phyloP scores from a whole-genome alignment of 2,113 vertebrate species.

The Eptesicus fuscus region DNA sequence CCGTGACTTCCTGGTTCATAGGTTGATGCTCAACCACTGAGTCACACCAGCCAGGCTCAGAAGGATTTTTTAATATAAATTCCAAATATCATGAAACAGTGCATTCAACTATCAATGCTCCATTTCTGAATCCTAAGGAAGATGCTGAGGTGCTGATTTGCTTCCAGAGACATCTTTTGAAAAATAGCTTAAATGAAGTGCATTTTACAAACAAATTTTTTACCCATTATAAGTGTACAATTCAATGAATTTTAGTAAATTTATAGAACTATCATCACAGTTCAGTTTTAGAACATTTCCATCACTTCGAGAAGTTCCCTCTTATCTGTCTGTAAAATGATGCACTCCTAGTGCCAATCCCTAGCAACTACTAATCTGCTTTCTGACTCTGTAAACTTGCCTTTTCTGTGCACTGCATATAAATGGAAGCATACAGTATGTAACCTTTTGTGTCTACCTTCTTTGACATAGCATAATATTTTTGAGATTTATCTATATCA shows the following conservation, averaged over 20 bases:
- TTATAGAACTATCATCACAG: not conserved
- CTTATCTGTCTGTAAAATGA: not conserved
- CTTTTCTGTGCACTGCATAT: not conserved
- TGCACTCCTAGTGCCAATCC: rapidly evolving
- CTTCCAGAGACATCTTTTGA: not conserved
- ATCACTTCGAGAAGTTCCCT: not conserved
- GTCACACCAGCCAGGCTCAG: no score
- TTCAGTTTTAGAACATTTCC: not conserved
- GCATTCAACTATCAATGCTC: not conserved
- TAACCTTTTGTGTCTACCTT: not conserved
- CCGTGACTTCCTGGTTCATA: no score
- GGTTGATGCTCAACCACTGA: no score
- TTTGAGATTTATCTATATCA: not conserved
- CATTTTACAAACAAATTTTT: not conserved
- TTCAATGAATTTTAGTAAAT: not conserved
- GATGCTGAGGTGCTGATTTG: not conserved
- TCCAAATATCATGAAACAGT: not conserved
- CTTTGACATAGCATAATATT: not conserved
- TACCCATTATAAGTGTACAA: not conserved
- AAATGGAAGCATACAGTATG: not conserved
- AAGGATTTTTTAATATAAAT: conserved; percentile 7
- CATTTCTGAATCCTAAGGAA: not conserved
- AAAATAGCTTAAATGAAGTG: not conserved
- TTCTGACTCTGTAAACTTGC: not conserved
- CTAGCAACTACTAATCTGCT: not conserved